Base-by-base conservation (phyloP, 2,797 vertebrate genomes). In the Aselliscus stoliczkanus region DNA sequence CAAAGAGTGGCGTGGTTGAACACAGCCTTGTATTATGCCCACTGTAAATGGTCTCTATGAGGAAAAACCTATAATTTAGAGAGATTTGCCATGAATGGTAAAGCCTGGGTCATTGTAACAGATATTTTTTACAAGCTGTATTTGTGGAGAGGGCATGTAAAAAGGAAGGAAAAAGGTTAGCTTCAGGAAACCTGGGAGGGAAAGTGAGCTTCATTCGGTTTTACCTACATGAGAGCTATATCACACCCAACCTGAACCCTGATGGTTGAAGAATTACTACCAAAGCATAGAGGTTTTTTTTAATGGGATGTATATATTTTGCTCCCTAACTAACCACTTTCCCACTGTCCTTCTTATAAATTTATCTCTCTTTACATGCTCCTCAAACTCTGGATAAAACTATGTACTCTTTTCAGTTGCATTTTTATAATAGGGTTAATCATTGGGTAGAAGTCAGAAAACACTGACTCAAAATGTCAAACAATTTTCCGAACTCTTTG, bases 31-130 rank as follows among this genome's bases (percentile, higher is more conserved):
- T 97, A 98, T 98, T 99, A 98, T 86, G 97, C 97, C 96, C 98
- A 93, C 97, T 93, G 97, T 98, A 98, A 98, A 98, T 97, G 98
- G 97, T 93, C 98, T 98, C 97, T 85, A 86, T n/a, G 94, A 98
- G 98, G 97, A 95, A 97, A 98, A 98, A 95, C 95, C 97, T 98
- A 90, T 98, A 98, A 98, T 98, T 98, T 98, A 84, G 96, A 96
- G 92, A 98, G 95, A 97, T 96, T 97, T 97, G 79, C 96, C 94
- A 97, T 97, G 96, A 98, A 98, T 97, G 97, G 97, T 95, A 98
- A 98, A 98, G 97, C 98, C 97, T 93, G 93, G 98, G 98, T 98
- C 98, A 98, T 98, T 98, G 97, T 98, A 98, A 98, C 96, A 96
- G 98, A 98, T 98, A 96, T 85, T 98, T 98, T 98, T 97, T 98